Evolutionary conservation across 2,797 vertebrate genomes (phyloP).

Genomic region (Falco cherrug): DNA sequence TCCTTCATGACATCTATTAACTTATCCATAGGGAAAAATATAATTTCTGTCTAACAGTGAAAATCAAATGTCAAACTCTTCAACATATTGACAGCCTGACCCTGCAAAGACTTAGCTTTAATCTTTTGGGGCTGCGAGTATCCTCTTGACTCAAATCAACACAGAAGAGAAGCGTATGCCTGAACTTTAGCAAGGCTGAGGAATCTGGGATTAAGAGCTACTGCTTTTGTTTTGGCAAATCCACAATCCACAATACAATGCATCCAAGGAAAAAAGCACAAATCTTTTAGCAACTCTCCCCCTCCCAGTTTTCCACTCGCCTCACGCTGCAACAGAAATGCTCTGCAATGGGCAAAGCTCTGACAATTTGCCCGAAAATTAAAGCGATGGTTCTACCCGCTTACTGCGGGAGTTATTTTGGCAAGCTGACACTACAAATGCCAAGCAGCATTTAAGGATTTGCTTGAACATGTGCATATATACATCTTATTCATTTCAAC

Average conservation of each 20-base stretch:
- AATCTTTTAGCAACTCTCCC: background rate
- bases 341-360: background rate
- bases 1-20: background rate
- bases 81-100: background rate
- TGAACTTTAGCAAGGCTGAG: background rate
- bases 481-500: background rate
- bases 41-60: background rate
- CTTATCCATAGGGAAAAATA: background rate
- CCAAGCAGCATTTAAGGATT: background rate
- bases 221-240: background rate
- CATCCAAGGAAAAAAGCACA: background rate
- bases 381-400: background rate
- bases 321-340: background rate
- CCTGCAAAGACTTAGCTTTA: background rate
- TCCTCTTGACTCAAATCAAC: background rate
- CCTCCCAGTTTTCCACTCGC: fast-evolving
- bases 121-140: background rate
- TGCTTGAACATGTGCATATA: background rate
- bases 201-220: background rate
- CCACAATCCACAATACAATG: background rate
- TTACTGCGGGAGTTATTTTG: background rate
- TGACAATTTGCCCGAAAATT: background rate
- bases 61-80: constrained; percentile 10
- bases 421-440: background rate
- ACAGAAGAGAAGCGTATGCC: fast-evolving